A percentile compares a stretch with the other conserved stretches of the same genome.
These are phyloP conservation scores for Urocitellus parryii DNA, from an alignment of 2,113 vertebrate genomes.

Conservation along the genomic window DNA sequence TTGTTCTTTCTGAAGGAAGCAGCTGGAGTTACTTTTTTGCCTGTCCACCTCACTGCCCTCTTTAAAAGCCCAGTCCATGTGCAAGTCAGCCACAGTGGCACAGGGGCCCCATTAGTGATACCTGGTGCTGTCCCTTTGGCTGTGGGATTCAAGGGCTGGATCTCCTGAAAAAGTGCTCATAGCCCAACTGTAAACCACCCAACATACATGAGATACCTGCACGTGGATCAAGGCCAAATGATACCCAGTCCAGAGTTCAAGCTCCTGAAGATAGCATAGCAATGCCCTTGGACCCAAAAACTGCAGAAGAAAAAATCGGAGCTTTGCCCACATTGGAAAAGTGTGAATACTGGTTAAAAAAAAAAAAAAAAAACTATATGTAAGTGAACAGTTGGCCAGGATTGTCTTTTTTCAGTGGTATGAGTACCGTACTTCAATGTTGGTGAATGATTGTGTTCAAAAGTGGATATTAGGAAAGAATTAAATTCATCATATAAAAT, in stretches of 20 bases:
- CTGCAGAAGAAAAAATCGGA: neutral
- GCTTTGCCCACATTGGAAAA: neutral
- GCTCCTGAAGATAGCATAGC: neutral
- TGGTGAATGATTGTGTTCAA: neutral
- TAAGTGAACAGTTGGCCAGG: neutral
- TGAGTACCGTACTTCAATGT: neutral
- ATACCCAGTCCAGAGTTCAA: too few relatives aligned
- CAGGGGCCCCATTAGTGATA: accelerated
- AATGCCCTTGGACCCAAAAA: neutral
- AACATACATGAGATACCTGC: neutral
- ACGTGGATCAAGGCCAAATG: neutral
- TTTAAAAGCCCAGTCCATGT: neutral
- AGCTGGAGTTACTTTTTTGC: slow-evolving; percentile 7
- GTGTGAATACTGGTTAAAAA: neutral
- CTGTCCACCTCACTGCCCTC: neutral
- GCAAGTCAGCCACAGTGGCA: neutral
- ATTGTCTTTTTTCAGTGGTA: neutral
- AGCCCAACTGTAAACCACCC: neutral
- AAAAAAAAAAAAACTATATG: neutral
- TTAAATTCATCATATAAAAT: neutral
- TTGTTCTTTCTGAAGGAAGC: slow-evolving; percentile 14
- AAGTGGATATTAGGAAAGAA: neutral
- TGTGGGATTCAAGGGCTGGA: neutral
- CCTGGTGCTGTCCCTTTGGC: neutral
- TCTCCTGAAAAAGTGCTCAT: neutral